Evolutionary conservation across 92 coral and sea anemone genomes (phyloP), one percentile per base, ranked within the genome.

Genomic region (Bergia puertoricense): DNA sequence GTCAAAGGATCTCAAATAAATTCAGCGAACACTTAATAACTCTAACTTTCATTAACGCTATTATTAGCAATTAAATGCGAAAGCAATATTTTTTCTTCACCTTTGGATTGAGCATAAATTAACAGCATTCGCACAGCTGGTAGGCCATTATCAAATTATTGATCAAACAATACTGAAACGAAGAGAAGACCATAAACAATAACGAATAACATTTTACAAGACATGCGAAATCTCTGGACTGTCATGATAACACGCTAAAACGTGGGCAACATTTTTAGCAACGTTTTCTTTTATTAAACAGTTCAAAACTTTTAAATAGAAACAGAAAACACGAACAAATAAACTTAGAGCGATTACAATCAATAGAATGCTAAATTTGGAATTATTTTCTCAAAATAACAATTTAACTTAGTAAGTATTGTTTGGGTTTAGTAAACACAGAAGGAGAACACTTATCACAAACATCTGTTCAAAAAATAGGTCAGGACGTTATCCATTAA

Each of bases 71-170:
- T 6, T 38, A 38, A n/a, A 44, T 66, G 3, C 2, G 37, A 81
- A 81, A 20, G 22, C 2, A 37, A 15, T 18, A n/a, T 2, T 14
- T 23, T 66, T 44, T 15, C 13, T 56, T 56, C 54, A 14, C 11
- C 14, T 65, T 56, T n/a, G 86, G 18, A 69, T 11, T 84, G 67
- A 45, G 87, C 78, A 84, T 84, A 84, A 84, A 84, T 71, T 72
- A 84, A 36, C 43, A 5, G 65, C 15, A 30, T 1, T 16, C 4
- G 77, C 56, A 39, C 87, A 84, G 87, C 87, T 84, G 87, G 15
- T 4, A 18, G 16, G 45, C 56, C 36, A 20, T 71, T 84, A 84
- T 84, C 87, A 44, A 14, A 76, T 50, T 14, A 7, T 2, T 50
- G 38, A 84, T 84, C 87, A 71, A 7, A 69, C 41, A 43, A 71